phyloP scores from a whole-genome alignment of 1,140 invertebrate species.

The Cataglyphis hispanica region DNA sequence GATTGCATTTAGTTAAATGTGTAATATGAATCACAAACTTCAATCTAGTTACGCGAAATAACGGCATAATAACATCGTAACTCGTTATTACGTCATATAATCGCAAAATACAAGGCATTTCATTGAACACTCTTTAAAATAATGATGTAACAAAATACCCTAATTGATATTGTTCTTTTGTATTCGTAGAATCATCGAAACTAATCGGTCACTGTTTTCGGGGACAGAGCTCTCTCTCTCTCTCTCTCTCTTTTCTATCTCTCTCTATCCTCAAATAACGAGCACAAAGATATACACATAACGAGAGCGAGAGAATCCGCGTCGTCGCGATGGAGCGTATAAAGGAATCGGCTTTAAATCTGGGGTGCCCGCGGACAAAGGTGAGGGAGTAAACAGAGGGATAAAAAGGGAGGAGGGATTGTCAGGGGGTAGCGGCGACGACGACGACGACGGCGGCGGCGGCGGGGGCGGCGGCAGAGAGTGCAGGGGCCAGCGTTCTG shows the following conservation, averaged over 20 bases:
- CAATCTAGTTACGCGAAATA: background rate
- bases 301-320: background rate
- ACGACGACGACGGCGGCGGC: background rate
- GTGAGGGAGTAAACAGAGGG: background rate
- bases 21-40: background rate
- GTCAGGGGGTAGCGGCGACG: constrained; percentile 22
- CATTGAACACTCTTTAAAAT: background rate
- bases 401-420: background rate
- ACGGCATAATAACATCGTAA: background rate
- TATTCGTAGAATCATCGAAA: constrained; percentile 21
- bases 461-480: constrained; percentile 17
- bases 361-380: constrained; percentile 45
- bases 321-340: constrained; percentile 60
- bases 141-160: constrained; percentile 24
- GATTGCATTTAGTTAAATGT: background rate
- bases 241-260: no score
- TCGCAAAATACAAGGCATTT: background rate
- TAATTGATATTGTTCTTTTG: constrained; percentile 12
- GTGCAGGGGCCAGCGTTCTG: constrained; percentile 74
- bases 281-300: constrained; percentile 3
- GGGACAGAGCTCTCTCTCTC: no score
- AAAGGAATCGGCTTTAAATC: constrained; percentile 73
- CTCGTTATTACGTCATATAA: background rate
- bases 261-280: constrained; percentile 21
- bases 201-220: constrained; percentile 27